phyloP scores from a whole-genome alignment of 2,888 invertebrate genomes.

The Ferrisia virgata region DNA sequence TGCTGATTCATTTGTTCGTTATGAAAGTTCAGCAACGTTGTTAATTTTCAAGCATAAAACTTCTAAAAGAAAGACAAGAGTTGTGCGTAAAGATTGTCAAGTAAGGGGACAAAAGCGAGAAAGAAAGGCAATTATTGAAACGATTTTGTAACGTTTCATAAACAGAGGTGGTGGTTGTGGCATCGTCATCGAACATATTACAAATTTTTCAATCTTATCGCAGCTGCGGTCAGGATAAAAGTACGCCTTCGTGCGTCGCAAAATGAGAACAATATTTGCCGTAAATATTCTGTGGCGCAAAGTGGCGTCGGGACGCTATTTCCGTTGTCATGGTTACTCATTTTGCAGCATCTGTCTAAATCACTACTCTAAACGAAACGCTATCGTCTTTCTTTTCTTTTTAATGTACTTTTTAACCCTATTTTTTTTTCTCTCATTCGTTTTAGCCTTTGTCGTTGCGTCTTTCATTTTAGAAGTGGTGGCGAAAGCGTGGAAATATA shows the following conservation, averaged over 20 bases:
- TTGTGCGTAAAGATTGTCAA: too few species aligned
- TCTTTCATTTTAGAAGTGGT: neutral
- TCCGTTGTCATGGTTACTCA: slow-evolving; percentile 36
- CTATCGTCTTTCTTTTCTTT: slow-evolving; percentile 36
- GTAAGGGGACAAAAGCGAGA: neutral
- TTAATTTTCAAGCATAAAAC: neutral
- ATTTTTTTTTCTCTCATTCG: slow-evolving; percentile 26
- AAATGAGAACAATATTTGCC: slow-evolving; percentile 28
- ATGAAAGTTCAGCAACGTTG: neutral
- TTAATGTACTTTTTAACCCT: slow-evolving; percentile 29
- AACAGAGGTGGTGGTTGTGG: neutral
- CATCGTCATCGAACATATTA: neutral
- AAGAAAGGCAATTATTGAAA: neutral
- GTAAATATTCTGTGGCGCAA: slow-evolving; percentile 12
- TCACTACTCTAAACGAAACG: slow-evolving; percentile 40
- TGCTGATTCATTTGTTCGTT: neutral
- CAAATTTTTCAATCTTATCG: slow-evolving; percentile 16
- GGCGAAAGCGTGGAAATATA: slow-evolving; percentile 4
- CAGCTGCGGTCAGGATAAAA: slow-evolving; percentile 23
- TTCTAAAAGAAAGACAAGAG: neutral
- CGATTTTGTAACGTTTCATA: slow-evolving; percentile 21
- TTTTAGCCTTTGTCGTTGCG: slow-evolving; percentile 14
- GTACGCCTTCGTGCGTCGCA: slow-evolving; percentile 15
- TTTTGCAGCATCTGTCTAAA: slow-evolving; percentile 41
- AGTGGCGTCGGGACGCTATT: slow-evolving; percentile 36